Evolutionary conservation across 2,113 vertebrate genomes (phyloP), one percentile per base, ranked within the genome.

Genomic region (Equus przewalskii): DNA sequence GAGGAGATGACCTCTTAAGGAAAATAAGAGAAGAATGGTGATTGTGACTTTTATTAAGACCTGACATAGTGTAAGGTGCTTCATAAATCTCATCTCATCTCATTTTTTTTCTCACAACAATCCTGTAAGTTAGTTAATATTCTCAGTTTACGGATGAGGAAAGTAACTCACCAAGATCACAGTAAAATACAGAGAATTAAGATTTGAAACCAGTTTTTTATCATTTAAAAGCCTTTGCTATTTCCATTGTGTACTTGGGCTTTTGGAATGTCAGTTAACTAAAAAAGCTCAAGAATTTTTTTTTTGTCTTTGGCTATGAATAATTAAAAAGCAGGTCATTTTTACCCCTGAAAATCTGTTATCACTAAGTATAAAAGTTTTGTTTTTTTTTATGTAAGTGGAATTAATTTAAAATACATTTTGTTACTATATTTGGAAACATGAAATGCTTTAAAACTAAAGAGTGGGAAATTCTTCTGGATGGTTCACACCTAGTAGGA

Each of bases 381-480:
- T 56, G 64, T 6, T 41, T 80, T 86, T 90, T 96, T 54, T 54
- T 41, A 70, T 69, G 16, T 92, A 95, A 95, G 28, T 62, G 3
- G 7, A 82, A 75, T 83, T 89, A 91, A 78, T 80, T 94, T 67
- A 69, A 97, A 96, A 46, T 76, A 11, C 5, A 72, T 89, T 78
- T 95, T 89, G 24, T 75, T 33, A 95, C 18, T 94, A 14, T 30
- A 67, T 72, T 69, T 97, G 70, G 60, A 94, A 94, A 87, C 16
- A 30, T 49, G n/a, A 87, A 88, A 82, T 84, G 24, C 44, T 62
- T n/a, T 88, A 82, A 91, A 96, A 64, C 16, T 89, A 78, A 84
- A 81, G 79, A 56, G 75, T 90, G 87, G 67, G 41, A 79, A 84
- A 70, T 94, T 24, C 14, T 6, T 21, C 19, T 76, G 33, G 16